Percentiles rank a stretch among this genome's conserved stretches.
phyloP scores from a whole-genome alignment of 92 coral and sea anemone genomes.

The Phenganax subtilis region DNA sequence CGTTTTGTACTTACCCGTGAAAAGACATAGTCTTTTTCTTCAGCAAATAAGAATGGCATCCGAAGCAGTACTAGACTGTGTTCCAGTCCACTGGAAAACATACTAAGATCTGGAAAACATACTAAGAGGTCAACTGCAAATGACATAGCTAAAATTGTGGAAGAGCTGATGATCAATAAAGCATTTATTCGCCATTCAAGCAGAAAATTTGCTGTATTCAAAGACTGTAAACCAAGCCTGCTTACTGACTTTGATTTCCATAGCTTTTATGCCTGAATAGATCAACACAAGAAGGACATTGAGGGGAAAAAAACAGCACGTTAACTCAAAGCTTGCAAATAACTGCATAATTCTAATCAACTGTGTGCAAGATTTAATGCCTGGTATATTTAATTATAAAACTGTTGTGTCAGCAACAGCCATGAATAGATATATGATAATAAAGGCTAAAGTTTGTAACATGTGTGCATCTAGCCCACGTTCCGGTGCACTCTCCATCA shows the following conservation, averaged over 20 bases:
- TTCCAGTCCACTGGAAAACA: neutral
- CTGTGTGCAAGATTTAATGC: no score
- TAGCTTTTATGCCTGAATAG: conserved; percentile 29
- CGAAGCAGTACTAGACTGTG: no score
- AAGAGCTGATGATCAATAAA: conserved; percentile 9
- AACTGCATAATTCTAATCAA: no score
- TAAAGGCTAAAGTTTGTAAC: no score
- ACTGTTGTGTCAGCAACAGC: no score
- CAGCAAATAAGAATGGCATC: no score
- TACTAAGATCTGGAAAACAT: conserved; percentile 50
- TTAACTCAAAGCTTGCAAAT: neutral
- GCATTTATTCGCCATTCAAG: conserved; percentile 2
- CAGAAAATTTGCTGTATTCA: conserved; percentile 18
- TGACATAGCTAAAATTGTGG: conserved; percentile 29
- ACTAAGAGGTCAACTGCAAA: conserved; percentile 24
- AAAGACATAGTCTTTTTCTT: no score
- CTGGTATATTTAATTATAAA: no score
- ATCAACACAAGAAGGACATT: conserved; percentile 30
- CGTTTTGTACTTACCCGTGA: no score
- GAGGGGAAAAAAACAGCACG: neutral
- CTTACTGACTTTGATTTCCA: conserved; percentile 30
- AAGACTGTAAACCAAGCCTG: conserved; percentile 10
- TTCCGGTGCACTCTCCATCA: no score
- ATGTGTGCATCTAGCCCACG: no score
- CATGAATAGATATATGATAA: no score